Evolutionary conservation across 2,113 vertebrate genomes (phyloP), one percentile per base, ranked within the genome.

Genomic region (Melanocharis versteri): DNA sequence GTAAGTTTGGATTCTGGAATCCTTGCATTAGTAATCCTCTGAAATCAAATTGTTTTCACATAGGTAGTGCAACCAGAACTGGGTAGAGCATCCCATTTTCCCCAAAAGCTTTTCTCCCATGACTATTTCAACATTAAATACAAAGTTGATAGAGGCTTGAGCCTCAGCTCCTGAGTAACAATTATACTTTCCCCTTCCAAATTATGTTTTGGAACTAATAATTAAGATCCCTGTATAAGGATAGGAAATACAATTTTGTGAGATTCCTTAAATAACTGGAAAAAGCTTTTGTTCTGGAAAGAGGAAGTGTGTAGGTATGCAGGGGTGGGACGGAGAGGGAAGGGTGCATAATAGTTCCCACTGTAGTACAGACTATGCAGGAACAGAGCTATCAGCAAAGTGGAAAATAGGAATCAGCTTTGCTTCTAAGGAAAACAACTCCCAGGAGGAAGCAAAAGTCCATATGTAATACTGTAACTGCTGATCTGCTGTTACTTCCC

Each of bases 381-480:
- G 85, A 94, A 86, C 82, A 77, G 81, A 88, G 75, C 88, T 93
- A 93, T 93, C 79, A 78, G 85, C 87, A 75, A 88, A 93, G 92
- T 96, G 95, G 88, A 93, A 96, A 97, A 96, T 86, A 88, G 85
- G 79, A 94, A 83, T 96, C 82, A 83, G 58, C 87, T 96, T 94
- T 96, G 92, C 86, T 96, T 96, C 94, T 86, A 68, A 90, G 85
- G 87, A 94, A 92, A 93, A 83, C 82, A 93, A n/a, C 68, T 95
- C 93, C 87, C 68, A 86, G 56, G 82, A 94, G 96, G 92, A 96
- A 95, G 82, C 84, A 83, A 8, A 90, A 93, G 82, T 86, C 96
- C 75, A n/a, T 95, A 82, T 91, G 82, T 85, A 93, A 80, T 68
- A 56, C 45, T 40, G 23, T 94, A 95, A 86, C 82, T 83, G 71